These are phyloP conservation scores for Choloepus hoffmanni DNA, from an alignment of 2,113 vertebrate species.

Conservation along the genomic window DNA sequence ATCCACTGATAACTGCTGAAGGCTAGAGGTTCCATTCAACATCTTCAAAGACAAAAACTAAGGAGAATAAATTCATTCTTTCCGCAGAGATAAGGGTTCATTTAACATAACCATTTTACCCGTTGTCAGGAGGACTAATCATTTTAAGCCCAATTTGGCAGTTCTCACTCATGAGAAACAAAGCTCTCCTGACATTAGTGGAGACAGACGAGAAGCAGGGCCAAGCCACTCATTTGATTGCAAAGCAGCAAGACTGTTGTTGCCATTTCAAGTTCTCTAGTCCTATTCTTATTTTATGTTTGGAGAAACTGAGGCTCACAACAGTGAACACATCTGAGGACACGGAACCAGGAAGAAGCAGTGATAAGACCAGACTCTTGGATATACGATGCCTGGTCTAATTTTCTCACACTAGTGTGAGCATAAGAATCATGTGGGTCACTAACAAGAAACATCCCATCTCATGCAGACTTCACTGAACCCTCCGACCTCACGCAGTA, in stretches of 20 bases:
- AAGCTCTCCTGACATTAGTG: background rate
- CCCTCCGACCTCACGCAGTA: too few species aligned
- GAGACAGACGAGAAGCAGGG: background rate
- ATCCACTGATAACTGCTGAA: background rate
- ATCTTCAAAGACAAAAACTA: constrained; percentile 12
- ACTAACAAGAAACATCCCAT: too few species aligned
- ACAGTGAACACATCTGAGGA: background rate
- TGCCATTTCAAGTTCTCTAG: background rate
- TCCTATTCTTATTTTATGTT: background rate
- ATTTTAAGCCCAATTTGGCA: constrained; percentile 39
- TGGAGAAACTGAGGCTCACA: background rate
- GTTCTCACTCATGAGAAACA: constrained; percentile 1
- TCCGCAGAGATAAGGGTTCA: constrained; percentile 59
- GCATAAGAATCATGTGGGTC: accelerated
- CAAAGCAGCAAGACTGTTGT: background rate
- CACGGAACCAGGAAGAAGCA: background rate
- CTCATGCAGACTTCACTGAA: accelerated
- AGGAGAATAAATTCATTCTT: constrained; percentile 36
- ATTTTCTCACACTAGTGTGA: background rate
- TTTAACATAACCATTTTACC: constrained; percentile 42
- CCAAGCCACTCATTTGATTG: too few species aligned
- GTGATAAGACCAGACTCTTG: background rate
- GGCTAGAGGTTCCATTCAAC: background rate
- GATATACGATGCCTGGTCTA: background rate
- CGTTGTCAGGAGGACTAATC: constrained; percentile 26